These are phyloP conservation scores for Cardiocondyla obscurior DNA, from an alignment of 1,140 invertebrate genomes.

Conservation along the genomic window DNA sequence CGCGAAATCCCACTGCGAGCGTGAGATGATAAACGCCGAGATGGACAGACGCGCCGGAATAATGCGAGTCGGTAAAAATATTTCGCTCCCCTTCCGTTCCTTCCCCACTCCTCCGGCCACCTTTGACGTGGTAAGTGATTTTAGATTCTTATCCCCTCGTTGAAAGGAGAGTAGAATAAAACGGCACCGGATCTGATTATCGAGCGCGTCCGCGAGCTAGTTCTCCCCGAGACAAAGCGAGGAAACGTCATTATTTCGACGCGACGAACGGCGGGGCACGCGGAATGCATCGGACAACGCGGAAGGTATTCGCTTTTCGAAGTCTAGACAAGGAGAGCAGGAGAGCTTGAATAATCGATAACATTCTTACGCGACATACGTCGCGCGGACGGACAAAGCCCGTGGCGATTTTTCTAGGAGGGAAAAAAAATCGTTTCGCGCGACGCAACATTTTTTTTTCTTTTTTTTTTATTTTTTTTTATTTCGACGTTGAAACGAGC, in stretches of 20 bases:
- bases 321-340: background rate
- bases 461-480: too few species aligned
- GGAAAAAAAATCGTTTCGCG: background rate
- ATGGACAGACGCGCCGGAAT: background rate
- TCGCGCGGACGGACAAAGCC: background rate
- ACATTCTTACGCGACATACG: background rate
- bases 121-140: too few species aligned
- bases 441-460: background rate
- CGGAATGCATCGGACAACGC: background rate
- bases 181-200: background rate
- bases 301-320: background rate
- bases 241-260: background rate
- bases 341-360: background rate
- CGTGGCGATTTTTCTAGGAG: background rate
- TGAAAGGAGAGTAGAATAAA: too few species aligned
- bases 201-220: background rate
- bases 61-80: background rate
- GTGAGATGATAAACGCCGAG: background rate
- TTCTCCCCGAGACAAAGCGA: background rate
- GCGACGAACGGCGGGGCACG: background rate
- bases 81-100: too few species aligned
- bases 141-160: background rate
- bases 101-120: background rate
- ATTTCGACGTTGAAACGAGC: too few species aligned
- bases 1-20: background rate